Percentiles rank a stretch among this genome's conserved stretches.
These are phyloP conservation scores for Periophthalmus modestus DNA, from an alignment of 2,113 vertebrate genomes.

Conservation along the genomic window DNA sequence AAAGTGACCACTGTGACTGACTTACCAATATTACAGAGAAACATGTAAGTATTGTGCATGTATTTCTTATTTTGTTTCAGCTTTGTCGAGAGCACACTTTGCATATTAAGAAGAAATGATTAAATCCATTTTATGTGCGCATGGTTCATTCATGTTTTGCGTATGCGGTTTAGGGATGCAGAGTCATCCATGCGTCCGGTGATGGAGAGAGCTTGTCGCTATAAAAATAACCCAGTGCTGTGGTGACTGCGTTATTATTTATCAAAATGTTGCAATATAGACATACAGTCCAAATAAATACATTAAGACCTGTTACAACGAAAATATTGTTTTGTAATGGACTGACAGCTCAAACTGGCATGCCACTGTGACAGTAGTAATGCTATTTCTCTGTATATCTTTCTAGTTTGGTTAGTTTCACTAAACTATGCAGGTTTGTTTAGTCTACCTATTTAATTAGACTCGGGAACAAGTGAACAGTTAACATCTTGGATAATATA, in stretches of 20 bases:
- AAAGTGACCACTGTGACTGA: background rate
- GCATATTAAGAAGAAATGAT: background rate
- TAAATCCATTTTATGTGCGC: background rate
- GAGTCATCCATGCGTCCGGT: slow-evolving; percentile 52
- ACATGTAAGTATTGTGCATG: slow-evolving; percentile 55
- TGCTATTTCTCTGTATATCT: too few species aligned
- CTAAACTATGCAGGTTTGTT: too few species aligned
- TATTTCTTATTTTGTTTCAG: background rate
- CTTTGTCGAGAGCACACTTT: background rate
- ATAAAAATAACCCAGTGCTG: background rate
- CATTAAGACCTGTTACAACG: background rate
- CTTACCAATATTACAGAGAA: slow-evolving; percentile 9
- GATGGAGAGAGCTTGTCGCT: background rate
- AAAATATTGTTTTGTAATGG: too few species aligned
- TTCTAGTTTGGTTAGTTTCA: too few species aligned
- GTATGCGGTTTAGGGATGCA: slow-evolving; percentile 37
- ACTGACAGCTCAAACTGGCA: too few species aligned
- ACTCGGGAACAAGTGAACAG: too few species aligned
- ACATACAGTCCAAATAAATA: background rate
- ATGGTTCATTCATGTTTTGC: background rate
- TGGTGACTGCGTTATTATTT: background rate
- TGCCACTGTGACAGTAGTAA: too few species aligned
- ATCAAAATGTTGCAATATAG: slow-evolving; percentile 1
- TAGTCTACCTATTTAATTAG: too few species aligned
- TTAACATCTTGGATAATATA: too few species aligned